These are phyloP conservation scores for Rafetus swinhoei DNA, from an alignment of 2,113 vertebrate species.

Conservation along the genomic window DNA sequence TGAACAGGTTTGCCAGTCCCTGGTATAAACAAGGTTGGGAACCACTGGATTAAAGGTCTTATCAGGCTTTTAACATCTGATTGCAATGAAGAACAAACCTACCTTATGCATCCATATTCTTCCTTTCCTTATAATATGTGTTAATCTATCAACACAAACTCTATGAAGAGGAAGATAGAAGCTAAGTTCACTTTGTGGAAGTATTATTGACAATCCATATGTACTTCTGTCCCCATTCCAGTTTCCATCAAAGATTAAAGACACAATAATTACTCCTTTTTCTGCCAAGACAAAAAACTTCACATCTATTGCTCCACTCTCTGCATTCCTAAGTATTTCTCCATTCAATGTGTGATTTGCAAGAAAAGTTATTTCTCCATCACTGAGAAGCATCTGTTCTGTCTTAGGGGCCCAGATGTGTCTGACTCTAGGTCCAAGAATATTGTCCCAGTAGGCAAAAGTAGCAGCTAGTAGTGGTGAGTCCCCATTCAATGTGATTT, in stretches of 20 bases:
- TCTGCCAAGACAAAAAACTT: constrained; percentile 98
- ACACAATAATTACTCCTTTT: constrained; percentile 97
- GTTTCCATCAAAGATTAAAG: constrained; percentile 96
- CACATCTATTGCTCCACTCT: constrained; percentile 95
- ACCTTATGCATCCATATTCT: constrained; percentile 99
- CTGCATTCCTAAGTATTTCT: constrained; percentile 96
- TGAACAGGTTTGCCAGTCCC: too few species aligned
- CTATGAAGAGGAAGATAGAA: constrained; percentile 96
- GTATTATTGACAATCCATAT: constrained; percentile 94
- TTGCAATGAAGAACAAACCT: constrained; percentile 33
- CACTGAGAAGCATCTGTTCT: constrained; percentile 88
- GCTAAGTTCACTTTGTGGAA: constrained; percentile 91
- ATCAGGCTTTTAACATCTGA: not conserved
- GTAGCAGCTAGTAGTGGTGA: constrained; percentile 96
- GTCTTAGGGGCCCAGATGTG: constrained; percentile 96
- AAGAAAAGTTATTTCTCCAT: constrained; percentile 95
- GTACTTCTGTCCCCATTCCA: constrained; percentile 98
- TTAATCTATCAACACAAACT: constrained; percentile 94
- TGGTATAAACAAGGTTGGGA: too few species aligned
- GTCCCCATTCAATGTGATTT: constrained; percentile 88
- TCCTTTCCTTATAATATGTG: constrained; percentile 95
- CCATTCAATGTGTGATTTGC: constrained; percentile 98
- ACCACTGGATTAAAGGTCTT: not conserved
- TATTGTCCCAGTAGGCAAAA: constrained; percentile 99
- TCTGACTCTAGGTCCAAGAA: constrained; percentile 94